These are phyloP conservation scores for Molorchus minor DNA, from an alignment of 2,888 invertebrate species.

Conservation along the genomic window DNA sequence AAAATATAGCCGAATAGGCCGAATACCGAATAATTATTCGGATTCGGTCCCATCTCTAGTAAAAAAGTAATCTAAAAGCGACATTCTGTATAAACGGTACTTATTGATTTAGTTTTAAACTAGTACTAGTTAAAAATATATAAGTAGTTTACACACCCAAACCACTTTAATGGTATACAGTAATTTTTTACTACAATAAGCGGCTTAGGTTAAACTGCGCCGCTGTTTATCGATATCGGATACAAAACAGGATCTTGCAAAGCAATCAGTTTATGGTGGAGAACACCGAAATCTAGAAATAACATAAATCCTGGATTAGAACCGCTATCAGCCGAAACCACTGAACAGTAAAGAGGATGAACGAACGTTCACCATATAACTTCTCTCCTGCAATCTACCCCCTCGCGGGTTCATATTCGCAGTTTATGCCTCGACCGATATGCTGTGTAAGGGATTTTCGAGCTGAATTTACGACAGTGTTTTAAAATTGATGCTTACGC, in stretches of 20 bases:
- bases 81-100: too few relatives aligned
- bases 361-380: conserved; percentile 51
- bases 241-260: conserved; percentile 33
- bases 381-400: conserved; percentile 36
- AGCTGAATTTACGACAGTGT: not conserved
- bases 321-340: conserved; percentile 60
- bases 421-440: not conserved
- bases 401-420: conserved; percentile 23
- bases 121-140: too few relatives aligned
- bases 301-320: conserved; percentile 63
- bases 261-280: conserved; percentile 44
- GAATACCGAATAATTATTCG: too few relatives aligned
- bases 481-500: too few relatives aligned
- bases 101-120: too few relatives aligned
- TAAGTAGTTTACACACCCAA: too few relatives aligned
- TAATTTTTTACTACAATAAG: too few relatives aligned
- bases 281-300: conserved; percentile 56
- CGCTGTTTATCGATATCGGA: conserved; percentile 28
- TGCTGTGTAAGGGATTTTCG: conserved; percentile 20
- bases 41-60: too few relatives aligned
- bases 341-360: conserved; percentile 61
- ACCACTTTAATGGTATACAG: too few relatives aligned
- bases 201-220: not conserved
- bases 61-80: too few relatives aligned
- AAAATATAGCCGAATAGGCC: too few relatives aligned